A percentile compares a stretch with the other conserved stretches of the same genome.
phyloP scores from a whole-genome alignment of 2,888 invertebrate species.

The Pachydiplax longipennis region DNA sequence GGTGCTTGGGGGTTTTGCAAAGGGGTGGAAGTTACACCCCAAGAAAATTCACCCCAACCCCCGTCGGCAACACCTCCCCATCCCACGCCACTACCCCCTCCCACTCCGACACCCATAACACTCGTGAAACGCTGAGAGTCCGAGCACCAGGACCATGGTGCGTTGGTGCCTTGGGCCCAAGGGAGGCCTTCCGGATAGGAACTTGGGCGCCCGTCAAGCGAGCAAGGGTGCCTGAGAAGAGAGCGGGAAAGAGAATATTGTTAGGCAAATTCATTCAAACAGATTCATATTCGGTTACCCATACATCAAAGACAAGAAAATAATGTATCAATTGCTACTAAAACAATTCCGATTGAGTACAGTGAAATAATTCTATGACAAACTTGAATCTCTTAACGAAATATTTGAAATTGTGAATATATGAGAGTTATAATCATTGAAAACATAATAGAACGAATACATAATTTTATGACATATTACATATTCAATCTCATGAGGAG shows the following conservation, averaged over 20 bases:
- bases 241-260: neutral
- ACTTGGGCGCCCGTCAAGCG: conserved; percentile 35
- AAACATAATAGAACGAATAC: too few relatives aligned
- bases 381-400: too few relatives aligned
- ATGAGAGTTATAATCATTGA: too few relatives aligned
- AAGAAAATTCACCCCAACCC: neutral
- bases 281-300: too few relatives aligned
- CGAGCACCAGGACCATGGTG: conserved; percentile 38
- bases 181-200: conserved; percentile 42
- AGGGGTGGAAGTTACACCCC: neutral
- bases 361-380: too few relatives aligned
- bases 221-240: conserved; percentile 30
- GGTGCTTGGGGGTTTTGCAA: neutral
- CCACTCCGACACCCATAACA: neutral
- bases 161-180: conserved; percentile 42
- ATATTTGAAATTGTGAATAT: too few relatives aligned
- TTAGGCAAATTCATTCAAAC: too few relatives aligned
- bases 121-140: conserved; percentile 7
- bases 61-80: neutral
- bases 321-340: neutral
- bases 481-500: too few relatives aligned
- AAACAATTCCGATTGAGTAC: too few relatives aligned
- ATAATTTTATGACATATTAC: too few relatives aligned
- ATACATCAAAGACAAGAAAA: neutral
- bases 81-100: neutral